phyloP scores from a whole-genome alignment of 2,113 vertebrate genomes.

The Macquaria ambigua region DNA sequence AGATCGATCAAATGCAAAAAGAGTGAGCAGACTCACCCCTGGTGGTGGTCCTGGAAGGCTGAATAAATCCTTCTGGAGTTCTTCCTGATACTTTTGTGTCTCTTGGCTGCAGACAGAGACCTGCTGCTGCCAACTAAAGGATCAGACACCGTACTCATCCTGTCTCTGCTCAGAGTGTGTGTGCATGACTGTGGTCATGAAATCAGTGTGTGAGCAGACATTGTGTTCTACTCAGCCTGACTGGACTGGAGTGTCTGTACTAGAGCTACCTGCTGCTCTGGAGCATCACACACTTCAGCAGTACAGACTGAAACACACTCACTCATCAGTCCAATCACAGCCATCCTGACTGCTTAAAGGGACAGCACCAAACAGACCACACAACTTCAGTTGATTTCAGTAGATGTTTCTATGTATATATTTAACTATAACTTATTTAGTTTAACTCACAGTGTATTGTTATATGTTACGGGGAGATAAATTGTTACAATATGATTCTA shows the following conservation, averaged over 20 bases:
- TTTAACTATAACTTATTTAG: not conserved
- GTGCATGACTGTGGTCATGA: not conserved
- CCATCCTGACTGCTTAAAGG: constrained; percentile 82
- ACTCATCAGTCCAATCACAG: constrained; percentile 71
- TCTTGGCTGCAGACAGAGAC: constrained; percentile 83
- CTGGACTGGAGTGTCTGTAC: not conserved
- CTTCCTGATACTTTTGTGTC: constrained; percentile 86
- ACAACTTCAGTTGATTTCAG: not conserved
- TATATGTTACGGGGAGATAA: not conserved
- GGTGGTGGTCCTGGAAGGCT: constrained; percentile 87
- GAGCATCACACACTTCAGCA: constrained; percentile 52
- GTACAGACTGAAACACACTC: constrained; percentile 31
- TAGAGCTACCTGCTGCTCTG: constrained; percentile 59
- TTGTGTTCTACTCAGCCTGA: not conserved
- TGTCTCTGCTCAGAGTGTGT: constrained; percentile 9
- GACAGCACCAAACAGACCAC: constrained; percentile 44
- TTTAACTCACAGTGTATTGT: not conserved
- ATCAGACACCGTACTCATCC: constrained; percentile 77
- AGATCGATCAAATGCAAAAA: not conserved
- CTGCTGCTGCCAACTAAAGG: constrained; percentile 74
- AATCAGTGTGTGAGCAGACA: not conserved
- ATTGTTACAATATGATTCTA: not conserved
- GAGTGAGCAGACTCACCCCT: constrained; percentile 85
- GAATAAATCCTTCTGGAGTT: constrained; percentile 87
- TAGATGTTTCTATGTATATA: not conserved